Evolutionary conservation across 1,140 invertebrate genomes (phyloP).

Genomic region (Orchestia grillus): DNA sequence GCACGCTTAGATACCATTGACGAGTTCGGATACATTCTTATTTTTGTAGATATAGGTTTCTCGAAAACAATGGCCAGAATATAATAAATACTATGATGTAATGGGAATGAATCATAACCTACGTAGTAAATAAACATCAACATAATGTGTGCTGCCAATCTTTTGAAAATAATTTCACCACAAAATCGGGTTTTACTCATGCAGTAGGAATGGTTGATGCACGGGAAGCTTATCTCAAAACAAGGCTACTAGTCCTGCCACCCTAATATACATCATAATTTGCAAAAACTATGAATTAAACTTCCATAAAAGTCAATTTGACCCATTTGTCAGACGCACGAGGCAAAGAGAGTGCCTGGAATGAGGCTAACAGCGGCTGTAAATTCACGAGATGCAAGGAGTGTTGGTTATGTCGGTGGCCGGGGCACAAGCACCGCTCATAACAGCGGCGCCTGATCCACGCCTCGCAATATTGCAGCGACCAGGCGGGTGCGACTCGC

Average conservation of each 20-base stretch:
- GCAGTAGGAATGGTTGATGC: not conserved
- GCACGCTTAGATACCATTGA: too few relatives aligned
- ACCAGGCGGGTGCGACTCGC: not conserved
- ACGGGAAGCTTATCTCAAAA: not conserved
- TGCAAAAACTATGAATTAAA: not conserved
- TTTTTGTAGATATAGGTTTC: too few relatives aligned
- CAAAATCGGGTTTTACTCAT: not conserved
- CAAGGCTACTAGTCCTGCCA: not conserved
- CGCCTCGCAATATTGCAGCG: not conserved
- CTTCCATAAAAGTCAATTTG: not conserved
- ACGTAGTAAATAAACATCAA: too few relatives aligned
- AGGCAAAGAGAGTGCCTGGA: not conserved
- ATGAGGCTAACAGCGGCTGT: not conserved
- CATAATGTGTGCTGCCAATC: not conserved
- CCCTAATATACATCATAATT: not conserved
- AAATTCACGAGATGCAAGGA: not conserved
- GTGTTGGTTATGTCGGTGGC: not conserved
- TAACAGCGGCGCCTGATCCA: not conserved
- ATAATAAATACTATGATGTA: too few relatives aligned
- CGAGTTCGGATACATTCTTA: too few relatives aligned
- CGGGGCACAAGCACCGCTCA: not conserved
- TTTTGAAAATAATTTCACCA: not conserved
- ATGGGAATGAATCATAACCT: too few relatives aligned
- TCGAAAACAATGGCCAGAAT: too few relatives aligned
- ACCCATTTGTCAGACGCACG: not conserved